Conservation (phyloP, 2,888 invertebrate genomes). For the Drosophila merina region DNA sequence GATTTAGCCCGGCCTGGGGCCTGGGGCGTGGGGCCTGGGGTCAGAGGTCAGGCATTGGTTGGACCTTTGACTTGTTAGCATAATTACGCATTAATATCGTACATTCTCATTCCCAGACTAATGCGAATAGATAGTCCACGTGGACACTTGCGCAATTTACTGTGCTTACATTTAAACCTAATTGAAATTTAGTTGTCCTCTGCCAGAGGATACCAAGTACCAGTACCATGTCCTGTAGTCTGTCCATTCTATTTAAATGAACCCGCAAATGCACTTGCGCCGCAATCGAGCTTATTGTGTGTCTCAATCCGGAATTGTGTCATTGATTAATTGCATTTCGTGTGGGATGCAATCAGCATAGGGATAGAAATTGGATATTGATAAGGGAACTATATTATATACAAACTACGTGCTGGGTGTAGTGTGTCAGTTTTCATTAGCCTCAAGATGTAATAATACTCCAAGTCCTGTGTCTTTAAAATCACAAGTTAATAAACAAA, state of each 20-base stretch:
- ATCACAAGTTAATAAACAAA: not conserved
- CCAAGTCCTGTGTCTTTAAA: not conserved
- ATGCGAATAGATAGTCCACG: conserved; percentile 61
- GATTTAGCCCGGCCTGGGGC: conserved; percentile 54
- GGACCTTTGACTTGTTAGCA: conserved; percentile 71
- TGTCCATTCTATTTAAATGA: conserved; percentile 17
- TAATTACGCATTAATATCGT: conserved; percentile 75
- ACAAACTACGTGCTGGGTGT: not conserved
- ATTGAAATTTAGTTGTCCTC: conserved; percentile 75
- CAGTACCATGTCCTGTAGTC: not conserved
- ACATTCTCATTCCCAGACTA: conserved; percentile 69
- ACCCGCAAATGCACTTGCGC: conserved; percentile 34
- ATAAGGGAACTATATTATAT: conserved; percentile 1
- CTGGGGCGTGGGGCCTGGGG: not conserved
- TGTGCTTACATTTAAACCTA: conserved; percentile 52
- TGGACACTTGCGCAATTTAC: conserved; percentile 44
- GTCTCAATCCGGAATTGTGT: conserved; percentile 3
- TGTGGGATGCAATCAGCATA: conserved; percentile 2
- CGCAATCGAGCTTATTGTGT: conserved; percentile 24
- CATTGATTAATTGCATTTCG: conserved; percentile 32
- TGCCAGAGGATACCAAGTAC: not conserved
- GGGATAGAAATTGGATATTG: not conserved
- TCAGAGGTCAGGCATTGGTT: conserved; percentile 16
- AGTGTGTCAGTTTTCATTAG: not conserved
- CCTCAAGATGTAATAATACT: not conserved